phyloP scores from a whole-genome alignment of 2,888 invertebrate species.

The Eupithecia inturbata region DNA sequence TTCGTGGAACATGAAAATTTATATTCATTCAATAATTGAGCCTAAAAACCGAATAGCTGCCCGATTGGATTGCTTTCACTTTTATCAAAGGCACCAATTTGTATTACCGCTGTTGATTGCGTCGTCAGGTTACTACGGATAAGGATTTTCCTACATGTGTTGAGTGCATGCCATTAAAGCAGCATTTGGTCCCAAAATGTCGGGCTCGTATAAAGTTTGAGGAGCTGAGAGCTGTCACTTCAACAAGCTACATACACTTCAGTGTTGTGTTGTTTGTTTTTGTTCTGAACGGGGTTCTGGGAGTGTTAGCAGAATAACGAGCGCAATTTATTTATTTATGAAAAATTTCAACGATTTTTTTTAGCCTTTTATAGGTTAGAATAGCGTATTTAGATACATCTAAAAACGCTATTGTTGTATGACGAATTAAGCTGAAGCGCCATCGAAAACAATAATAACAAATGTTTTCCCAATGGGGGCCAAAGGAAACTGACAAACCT shows the following conservation, averaged over 20 bases:
- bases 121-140: not conserved
- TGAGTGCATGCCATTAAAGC: not conserved
- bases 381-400: no score
- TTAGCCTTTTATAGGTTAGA: no score
- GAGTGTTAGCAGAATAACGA: constrained; percentile 1
- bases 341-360: not conserved
- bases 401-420: no score
- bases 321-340: not conserved
- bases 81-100: not conserved
- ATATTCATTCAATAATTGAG: not conserved
- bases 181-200: not conserved
- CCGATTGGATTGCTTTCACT: not conserved
- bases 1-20: not conserved
- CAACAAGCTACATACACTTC: constrained; percentile 8
- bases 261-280: not conserved
- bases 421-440: no score
- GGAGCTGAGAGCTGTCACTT: not conserved
- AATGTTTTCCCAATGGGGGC: no score
- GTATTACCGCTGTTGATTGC: not conserved
- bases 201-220: constrained; percentile 5
- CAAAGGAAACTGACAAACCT: no score
- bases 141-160: not conserved
- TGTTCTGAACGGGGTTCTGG: not conserved
- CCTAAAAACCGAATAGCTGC: not conserved
- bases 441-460: no score